Base-by-base conservation (phyloP, 2,113 vertebrate genomes). In the Peucedramus taeniatus region DNA sequence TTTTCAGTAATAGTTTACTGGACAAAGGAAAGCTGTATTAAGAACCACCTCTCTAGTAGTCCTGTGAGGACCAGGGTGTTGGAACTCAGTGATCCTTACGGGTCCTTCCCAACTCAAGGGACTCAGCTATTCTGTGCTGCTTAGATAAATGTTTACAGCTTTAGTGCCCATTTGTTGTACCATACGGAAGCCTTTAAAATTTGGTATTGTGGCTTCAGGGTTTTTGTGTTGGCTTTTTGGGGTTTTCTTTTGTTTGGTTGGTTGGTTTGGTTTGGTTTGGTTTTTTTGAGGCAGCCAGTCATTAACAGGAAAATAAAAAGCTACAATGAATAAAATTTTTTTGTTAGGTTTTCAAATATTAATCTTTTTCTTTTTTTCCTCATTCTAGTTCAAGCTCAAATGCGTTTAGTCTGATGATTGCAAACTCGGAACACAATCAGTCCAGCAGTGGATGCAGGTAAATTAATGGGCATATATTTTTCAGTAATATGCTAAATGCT, bases 371-470 rank as follows among this genome's bases (percentile, higher is more conserved):
- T n/a, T n/a, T 9, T 15, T 94, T 76, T 69, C 13, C 8, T 87
- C 92, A 23, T 79, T 97, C 90, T 80, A 97, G 98, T 65, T 98
- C 97, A 96, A 99, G 98, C 94, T 98, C 99, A 35, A 98, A 98
- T 51, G 98, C 98, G 12, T 99, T 99, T 95, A 98, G 98, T 88
- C 97, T 99, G 94, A 98, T 98, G 89, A 99, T 98, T 96, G 94
- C 94, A 6, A 98, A 98, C 94, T 98, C 98, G 7, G 98, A 98
- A 79, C 98, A 98, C 97, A 98, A 98, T 96, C 98, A 98, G 2
- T 99, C 99, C 47, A 98, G 98, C 68, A 99, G 98, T 13, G 98
- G 99, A 90, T 99, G 98, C 98, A 99, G 99, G 99, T 99, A 93
- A 97, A 98, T 72, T 68, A 89, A 27, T 28, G 5, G 20, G 8